Evolutionary conservation across 2,888 invertebrate genomes (phyloP), one percentile per base, ranked within the genome.

Genomic region (Phanerotoma sp.): DNA sequence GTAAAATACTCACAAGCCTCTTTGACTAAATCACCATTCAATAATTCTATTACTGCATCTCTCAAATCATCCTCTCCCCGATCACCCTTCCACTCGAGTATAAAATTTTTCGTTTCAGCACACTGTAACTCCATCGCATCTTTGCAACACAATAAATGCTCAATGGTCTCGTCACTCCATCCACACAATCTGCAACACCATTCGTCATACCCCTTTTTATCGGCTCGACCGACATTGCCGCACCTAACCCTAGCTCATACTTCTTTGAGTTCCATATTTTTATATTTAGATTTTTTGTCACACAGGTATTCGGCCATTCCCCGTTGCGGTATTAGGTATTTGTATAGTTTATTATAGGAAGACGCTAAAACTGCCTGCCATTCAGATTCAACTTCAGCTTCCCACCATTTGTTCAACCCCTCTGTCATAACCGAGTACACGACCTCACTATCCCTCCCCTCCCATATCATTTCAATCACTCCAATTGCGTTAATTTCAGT

Each of bases 201-300:
- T 3, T 41, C 30, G 10, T 32, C 22, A 16, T 48, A 37, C 5
- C 48, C 48, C 16, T 37, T 54, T 22, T 54, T 48, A 16, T 42
- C 44, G n/a, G 22, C 48, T 28, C 54, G 33, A 33, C 42, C 54
- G 15, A 48, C 21, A 11, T 48, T 54, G 2, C 47, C 33, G 5
- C 53, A 53, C 35, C 53, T 25, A 21, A 32, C 9, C 22, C 53
- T 46, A 6, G 53, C 47, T 46, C 33, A 53, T 7, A 10, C 20
- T 42, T 51, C 53, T 11, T 47, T 53, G 15, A 33, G 32, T 20
- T 20, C 41, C 22, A n/a, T n/a, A n/a, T 32, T 40, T 2, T 32
- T 46, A 5, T 41, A 13, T 4, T 22, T 16, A 7, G 33, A 37
- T 16, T 42, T 45, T 21, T 18, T n/a, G 35, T 18, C 15, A 4